Conservation (phyloP, 2,888 invertebrate species). For the Athalia cordata region DNA sequence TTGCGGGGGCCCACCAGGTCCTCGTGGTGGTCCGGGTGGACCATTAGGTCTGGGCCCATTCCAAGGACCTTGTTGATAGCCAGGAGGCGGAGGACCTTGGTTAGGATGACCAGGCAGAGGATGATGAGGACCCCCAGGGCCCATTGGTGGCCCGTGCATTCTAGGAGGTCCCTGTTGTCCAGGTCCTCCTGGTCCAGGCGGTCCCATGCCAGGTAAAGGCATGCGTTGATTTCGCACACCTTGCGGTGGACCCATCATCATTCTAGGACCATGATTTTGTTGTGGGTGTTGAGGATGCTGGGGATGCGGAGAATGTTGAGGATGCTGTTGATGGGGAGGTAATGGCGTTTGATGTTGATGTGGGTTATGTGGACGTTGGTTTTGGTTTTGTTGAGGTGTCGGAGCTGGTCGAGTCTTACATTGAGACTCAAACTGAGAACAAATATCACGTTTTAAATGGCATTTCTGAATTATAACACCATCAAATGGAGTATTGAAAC, state of each 20-base stretch:
- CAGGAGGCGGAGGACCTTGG: constrained; percentile 76
- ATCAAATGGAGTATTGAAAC: no score
- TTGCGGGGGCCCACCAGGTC: constrained; percentile 78
- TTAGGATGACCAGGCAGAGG: constrained; percentile 75
- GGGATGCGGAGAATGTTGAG: constrained; percentile 73
- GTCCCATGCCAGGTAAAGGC: constrained; percentile 74
- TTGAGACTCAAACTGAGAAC: constrained; percentile 89
- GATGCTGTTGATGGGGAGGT: constrained; percentile 75
- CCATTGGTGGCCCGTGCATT: constrained; percentile 75
- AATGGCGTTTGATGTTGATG: constrained; percentile 74
- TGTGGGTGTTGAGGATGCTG: constrained; percentile 75
- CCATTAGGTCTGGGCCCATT: constrained; percentile 77
- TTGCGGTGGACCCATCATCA: constrained; percentile 78
- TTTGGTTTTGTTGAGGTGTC: constrained; percentile 79
- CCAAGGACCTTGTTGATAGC: constrained; percentile 79
- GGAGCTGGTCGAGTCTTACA: constrained; percentile 92
- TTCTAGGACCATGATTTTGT: constrained; percentile 76
- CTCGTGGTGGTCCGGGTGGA: constrained; percentile 76
- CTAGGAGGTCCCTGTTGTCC: constrained; percentile 73
- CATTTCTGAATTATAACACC: not conserved
- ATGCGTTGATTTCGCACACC: constrained; percentile 69
- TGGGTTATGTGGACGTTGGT: constrained; percentile 77
- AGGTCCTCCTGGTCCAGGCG: constrained; percentile 76
- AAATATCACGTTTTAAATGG: constrained; percentile 39
- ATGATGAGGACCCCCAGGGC: constrained; percentile 77